Evolutionary conservation across 2,888 invertebrate genomes (phyloP).

Genomic region (Campaea margaritaria): DNA sequence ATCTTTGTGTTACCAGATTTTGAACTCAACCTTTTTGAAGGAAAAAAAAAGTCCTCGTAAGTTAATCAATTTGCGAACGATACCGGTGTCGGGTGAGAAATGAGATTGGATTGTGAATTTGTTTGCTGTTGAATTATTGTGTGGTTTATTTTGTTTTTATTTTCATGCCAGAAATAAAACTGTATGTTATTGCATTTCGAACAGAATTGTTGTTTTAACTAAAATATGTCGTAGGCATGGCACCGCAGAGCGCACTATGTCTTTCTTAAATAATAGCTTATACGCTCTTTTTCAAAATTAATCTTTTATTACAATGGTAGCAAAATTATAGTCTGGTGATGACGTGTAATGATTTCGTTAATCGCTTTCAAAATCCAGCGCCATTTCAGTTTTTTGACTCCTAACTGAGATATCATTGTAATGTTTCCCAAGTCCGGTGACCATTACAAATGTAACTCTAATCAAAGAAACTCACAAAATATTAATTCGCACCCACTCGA

Average conservation of each 20-base stretch:
- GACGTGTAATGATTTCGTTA: background rate
- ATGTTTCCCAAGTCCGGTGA: slow-evolving; percentile 36
- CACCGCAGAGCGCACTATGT: no score
- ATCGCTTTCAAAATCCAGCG: background rate
- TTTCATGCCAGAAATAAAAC: background rate
- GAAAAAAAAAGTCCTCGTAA: slow-evolving; percentile 58
- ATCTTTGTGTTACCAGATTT: slow-evolving; percentile 72
- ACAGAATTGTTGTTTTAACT: no score
- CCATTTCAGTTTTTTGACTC: background rate
- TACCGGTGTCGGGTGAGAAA: slow-evolving; percentile 56
- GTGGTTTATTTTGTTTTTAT: background rate
- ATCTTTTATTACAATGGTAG: no score
- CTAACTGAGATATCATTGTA: slow-evolving; percentile 20
- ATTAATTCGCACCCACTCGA: slow-evolving; percentile 52
- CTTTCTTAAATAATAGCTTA: no score
- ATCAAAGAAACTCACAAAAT: slow-evolving; percentile 71
- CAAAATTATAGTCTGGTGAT: background rate
- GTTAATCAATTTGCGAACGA: slow-evolving; percentile 77
- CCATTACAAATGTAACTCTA: slow-evolving; percentile 49
- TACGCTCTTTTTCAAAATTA: no score
- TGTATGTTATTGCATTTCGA: no score
- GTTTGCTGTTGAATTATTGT: slow-evolving; percentile 47
- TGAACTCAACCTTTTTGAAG: slow-evolving; percentile 65
- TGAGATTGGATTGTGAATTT: slow-evolving; percentile 50
- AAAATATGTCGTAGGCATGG: no score